Conservation (phyloP, 1,140 invertebrate species). For the Diorhabda carinulata region DNA sequence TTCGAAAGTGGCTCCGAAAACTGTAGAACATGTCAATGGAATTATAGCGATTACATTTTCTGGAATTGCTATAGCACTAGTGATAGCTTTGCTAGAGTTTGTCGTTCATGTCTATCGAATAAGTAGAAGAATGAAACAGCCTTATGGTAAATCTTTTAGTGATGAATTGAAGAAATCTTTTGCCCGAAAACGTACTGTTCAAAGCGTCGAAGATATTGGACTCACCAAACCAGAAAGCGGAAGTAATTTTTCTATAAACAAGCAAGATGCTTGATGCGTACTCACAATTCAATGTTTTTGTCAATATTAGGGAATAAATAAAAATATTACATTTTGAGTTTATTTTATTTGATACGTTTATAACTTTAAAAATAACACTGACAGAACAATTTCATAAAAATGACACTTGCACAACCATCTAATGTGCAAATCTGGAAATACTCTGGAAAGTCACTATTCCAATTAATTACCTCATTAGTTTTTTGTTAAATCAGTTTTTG, state of each 20-base stretch:
- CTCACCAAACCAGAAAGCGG: background rate
- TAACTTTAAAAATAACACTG: too few species aligned
- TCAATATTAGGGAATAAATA: too few species aligned
- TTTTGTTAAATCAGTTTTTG: too few species aligned
- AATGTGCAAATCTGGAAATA: too few species aligned
- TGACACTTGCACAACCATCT: too few species aligned
- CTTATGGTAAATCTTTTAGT: constrained; percentile 3
- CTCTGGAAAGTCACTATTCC: too few species aligned
- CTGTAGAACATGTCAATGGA: constrained; percentile 58
- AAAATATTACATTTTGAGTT: too few species aligned
- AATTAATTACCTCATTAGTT: too few species aligned
- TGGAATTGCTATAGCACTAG: constrained; percentile 28
- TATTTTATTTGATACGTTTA: too few species aligned
- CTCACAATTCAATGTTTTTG: too few species aligned
- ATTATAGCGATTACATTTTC: constrained; percentile 53
- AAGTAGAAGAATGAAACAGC: constrained; percentile 8
- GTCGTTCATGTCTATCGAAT: constrained; percentile 24
- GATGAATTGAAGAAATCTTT: constrained; percentile 2
- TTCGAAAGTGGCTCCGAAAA: constrained; percentile 51
- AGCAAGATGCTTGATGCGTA: background rate
- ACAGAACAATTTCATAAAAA: too few species aligned
- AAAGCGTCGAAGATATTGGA: background rate
- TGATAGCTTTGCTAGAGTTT: constrained; percentile 36
- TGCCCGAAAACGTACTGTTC: background rate
- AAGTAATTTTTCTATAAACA: background rate